Percentiles rank a stretch among this genome's conserved stretches.
Evolutionary conservation across 2,113 vertebrate genomes (phyloP).

Genomic region (Callithrix jacchus): DNA sequence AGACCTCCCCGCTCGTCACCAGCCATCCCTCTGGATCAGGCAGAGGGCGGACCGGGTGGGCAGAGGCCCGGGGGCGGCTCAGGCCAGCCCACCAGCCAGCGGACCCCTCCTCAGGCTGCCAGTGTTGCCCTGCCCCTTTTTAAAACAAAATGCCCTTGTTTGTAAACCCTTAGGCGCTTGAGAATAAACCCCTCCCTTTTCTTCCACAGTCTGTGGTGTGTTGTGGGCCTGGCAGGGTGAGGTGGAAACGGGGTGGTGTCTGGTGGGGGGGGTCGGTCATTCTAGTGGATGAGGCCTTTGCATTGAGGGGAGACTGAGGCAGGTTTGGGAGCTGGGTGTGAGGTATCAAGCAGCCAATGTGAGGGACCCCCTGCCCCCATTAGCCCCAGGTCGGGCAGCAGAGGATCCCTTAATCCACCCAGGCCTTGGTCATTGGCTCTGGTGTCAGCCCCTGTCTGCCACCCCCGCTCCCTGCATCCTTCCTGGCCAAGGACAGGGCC

Average conservation of each 20-base stretch:
- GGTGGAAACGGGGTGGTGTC: not conserved
- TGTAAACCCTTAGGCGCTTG: slow-evolving; percentile 76
- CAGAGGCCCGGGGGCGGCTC: slow-evolving; percentile 7
- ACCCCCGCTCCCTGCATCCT: not conserved
- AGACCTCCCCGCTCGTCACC: slow-evolving; percentile 18
- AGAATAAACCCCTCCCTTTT: slow-evolving; percentile 74
- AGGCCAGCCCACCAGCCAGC: not conserved
- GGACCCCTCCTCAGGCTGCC: slow-evolving; percentile 38
- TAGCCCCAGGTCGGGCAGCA: not conserved
- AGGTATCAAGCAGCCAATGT: not conserved
- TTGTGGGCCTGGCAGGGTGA: not conserved
- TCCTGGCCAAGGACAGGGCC: slow-evolving; percentile 47
- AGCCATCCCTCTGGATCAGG: slow-evolving; percentile 53
- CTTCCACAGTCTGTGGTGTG: slow-evolving; percentile 43
- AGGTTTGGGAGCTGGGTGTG: accelerated
- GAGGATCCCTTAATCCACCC: slow-evolving; percentile 34
- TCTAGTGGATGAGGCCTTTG: too few relatives aligned
- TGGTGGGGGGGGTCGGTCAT: not conserved
- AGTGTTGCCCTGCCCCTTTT: slow-evolving; percentile 71
- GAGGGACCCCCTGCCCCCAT: too few relatives aligned
- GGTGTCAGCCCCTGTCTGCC: not conserved
- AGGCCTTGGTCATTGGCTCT: slow-evolving; percentile 48
- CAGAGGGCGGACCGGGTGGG: not conserved
- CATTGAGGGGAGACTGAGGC: not conserved
- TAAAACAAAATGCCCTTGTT: slow-evolving; percentile 69